Evolutionary conservation across 2,113 vertebrate species (phyloP), one percentile per base, ranked within the genome.

Genomic region (Bombycilla garrulus): DNA sequence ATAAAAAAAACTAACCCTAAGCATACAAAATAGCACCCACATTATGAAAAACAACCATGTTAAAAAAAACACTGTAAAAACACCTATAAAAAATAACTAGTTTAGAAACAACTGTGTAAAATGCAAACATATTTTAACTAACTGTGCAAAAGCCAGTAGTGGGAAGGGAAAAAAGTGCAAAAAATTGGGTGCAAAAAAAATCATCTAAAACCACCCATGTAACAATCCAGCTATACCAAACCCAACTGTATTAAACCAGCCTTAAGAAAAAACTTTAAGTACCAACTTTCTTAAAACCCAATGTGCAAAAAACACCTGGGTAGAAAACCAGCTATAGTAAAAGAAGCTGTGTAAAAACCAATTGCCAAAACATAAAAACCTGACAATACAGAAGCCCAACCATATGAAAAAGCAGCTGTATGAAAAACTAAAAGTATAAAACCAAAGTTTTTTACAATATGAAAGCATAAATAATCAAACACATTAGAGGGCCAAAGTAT

Each of bases 131-230:
- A 29, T 57, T 76, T 70, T 76, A 56, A 40, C 7, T 12, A 65
- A 40, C 21, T 5, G 1, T 57, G 56, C 5, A 44, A 67, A 80
- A 69, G 28, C 10, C 44, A 82, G 5, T 17, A 15, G 19, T 14
- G 24, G 25, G 1, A 15, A 2, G 5, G 10, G 5, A 0, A 14
- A 15, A 10, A 1, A 2, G 20, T 23, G 14, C 19, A 35, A 26
- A 64, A 53, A 53, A 18, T 1, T 14, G 11, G 8, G 19, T 28
- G 5, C 6, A 38, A 20, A 33, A 60, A 45, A 36, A 18, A 26
- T 15, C 0, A 26, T 26, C 26, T 36, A 67, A 60, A 81, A 38
- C 8, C 5, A 48, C 10, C 20, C 2, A 3, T 19, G 6, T 35
- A 22, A 48, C 71, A 54, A 48, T 11, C 5, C n/a, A 54, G 7